Evolutionary conservation across 2,888 invertebrate species (phyloP).

Genomic region (Omphaloscelis lunosa): DNA sequence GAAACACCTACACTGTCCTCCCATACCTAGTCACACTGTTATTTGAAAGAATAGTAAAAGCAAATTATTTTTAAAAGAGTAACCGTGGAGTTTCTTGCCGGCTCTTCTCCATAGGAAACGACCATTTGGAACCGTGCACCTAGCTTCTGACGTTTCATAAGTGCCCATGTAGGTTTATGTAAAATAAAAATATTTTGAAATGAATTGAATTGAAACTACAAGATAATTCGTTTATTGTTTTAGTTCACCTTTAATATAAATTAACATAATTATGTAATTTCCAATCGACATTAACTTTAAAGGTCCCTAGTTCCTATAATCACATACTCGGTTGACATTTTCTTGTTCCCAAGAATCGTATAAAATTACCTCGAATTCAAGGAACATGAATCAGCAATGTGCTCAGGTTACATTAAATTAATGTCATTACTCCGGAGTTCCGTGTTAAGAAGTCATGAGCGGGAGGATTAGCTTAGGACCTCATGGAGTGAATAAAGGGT

Average conservation of each 20-base stretch:
- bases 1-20: too few species aligned
- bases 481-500: slow-evolving; percentile 40
- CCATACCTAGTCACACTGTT: too few species aligned
- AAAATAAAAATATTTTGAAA: too few species aligned
- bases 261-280: neutral
- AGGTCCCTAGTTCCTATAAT: neutral
- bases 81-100: too few species aligned
- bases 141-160: too few species aligned
- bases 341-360: slow-evolving; percentile 36
- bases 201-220: too few species aligned
- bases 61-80: too few species aligned
- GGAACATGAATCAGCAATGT: slow-evolving; percentile 41
- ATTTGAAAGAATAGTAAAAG: too few species aligned
- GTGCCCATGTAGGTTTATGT: too few species aligned
- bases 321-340: slow-evolving; percentile 18
- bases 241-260: neutral
- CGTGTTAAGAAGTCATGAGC: slow-evolving; percentile 53
- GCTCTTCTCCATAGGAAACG: too few species aligned
- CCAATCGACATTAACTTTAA: neutral
- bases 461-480: slow-evolving; percentile 50
- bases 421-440: slow-evolving; percentile 48
- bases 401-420: slow-evolving; percentile 60
- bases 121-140: too few species aligned
- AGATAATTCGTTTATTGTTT: neutral
- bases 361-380: slow-evolving; percentile 48